Conservation (phyloP, 1,140 invertebrate species). For the Orchesella cincta region DNA sequence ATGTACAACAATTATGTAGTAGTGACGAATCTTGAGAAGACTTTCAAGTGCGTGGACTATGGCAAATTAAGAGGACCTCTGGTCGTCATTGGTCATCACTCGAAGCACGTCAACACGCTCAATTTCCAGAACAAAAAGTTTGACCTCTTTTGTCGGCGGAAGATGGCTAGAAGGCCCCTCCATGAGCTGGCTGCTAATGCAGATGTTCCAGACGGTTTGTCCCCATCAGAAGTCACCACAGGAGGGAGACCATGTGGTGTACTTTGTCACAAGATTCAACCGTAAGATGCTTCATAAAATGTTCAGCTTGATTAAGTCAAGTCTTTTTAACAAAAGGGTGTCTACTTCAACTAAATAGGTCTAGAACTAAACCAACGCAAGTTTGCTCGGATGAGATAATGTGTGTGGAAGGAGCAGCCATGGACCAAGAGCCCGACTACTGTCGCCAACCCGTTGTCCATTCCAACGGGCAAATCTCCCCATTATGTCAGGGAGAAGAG, state of each 20-base stretch:
- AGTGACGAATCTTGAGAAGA: slow-evolving; percentile 29
- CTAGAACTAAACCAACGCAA: background rate
- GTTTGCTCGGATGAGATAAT: slow-evolving; percentile 2
- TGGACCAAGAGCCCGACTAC: background rate
- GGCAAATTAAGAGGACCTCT: slow-evolving; percentile 25
- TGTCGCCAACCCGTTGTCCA: background rate
- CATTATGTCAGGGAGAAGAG: background rate
- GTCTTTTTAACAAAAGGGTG: no score
- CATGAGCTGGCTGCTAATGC: background rate
- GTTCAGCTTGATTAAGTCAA: no score
- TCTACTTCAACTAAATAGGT: no score
- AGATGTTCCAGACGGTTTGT: background rate
- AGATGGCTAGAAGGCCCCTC: background rate
- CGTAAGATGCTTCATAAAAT: no score
- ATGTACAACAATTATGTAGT: slow-evolving; percentile 37
- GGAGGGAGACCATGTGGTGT: background rate
- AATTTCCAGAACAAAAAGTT: background rate
- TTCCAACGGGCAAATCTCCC: background rate
- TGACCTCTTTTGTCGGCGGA: slow-evolving; percentile 5
- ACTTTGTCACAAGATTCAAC: background rate
- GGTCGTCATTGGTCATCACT: slow-evolving; percentile 35
- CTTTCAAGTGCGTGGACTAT: slow-evolving; percentile 24
- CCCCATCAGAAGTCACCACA: background rate
- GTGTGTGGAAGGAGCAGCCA: background rate
- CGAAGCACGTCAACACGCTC: slow-evolving; percentile 31